Percentiles rank a stretch among this genome's conserved stretches.
These are phyloP conservation scores for Cardinalis cardinalis DNA, from an alignment of 2,113 vertebrate genomes.

Conservation along the genomic window DNA sequence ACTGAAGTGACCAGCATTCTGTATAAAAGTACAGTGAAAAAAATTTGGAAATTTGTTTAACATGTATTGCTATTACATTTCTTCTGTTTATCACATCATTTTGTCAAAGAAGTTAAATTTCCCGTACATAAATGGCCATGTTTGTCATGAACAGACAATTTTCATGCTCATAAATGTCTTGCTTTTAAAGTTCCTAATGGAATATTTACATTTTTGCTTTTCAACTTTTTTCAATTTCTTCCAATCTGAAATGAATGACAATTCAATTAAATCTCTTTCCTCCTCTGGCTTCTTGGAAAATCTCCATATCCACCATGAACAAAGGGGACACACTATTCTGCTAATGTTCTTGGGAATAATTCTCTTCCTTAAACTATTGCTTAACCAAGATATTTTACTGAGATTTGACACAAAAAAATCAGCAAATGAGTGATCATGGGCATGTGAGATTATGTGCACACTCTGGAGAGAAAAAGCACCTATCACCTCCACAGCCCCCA, in stretches of 20 bases:
- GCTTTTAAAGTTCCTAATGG: neutral
- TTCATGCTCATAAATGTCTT: neutral
- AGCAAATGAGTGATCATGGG: fast-evolving
- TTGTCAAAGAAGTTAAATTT: neutral
- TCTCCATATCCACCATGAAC: neutral
- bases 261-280: neutral
- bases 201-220: neutral
- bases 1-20: neutral
- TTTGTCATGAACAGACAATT: neutral
- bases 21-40: neutral
- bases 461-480: neutral
- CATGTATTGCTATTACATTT: neutral
- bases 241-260: neutral
- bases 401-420: neutral
- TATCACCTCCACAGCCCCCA: fast-evolving
- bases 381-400: neutral
- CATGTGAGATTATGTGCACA: neutral
- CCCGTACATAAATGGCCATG: neutral
- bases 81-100: neutral
- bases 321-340: neutral
- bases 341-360: neutral
- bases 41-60: neutral
- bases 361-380: neutral
- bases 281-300: neutral
- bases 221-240: neutral